These are phyloP conservation scores for Sakesphorus luctuosus DNA, from an alignment of 2,113 vertebrate species.

Conservation along the genomic window DNA sequence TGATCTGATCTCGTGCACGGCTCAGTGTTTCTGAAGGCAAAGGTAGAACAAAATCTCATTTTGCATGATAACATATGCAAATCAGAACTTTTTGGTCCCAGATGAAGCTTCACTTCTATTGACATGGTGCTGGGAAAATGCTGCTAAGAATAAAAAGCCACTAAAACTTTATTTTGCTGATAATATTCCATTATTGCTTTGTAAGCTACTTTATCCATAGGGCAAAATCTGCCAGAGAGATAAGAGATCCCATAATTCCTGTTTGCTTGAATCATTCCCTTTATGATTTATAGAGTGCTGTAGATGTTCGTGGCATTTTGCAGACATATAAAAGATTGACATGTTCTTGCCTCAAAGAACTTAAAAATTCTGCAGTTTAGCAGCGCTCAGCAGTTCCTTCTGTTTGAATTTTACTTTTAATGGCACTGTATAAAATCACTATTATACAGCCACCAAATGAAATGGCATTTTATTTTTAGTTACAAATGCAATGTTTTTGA, in stretches of 20 bases:
- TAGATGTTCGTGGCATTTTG: constrained; percentile 34
- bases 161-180: constrained; percentile 64
- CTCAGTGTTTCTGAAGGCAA: constrained; percentile 62
- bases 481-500: not conserved
- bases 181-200: constrained; percentile 65
- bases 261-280: constrained; percentile 34
- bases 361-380: constrained; percentile 38
- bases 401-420: constrained; percentile 46
- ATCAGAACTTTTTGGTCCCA: constrained; percentile 48
- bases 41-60: constrained; percentile 64
- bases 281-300: constrained; percentile 25
- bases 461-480: constrained; percentile 53
- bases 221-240: constrained; percentile 45
- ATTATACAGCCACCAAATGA: constrained; percentile 33
- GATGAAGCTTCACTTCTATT: constrained; percentile 23
- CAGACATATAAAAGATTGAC: constrained; percentile 65
- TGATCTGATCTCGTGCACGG: constrained; percentile 56
- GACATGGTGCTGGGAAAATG: constrained; percentile 20
- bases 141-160: constrained; percentile 19
- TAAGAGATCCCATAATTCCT: constrained; percentile 47
- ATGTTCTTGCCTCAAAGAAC: constrained; percentile 42
- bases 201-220: constrained; percentile 58
- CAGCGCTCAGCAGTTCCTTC: constrained; percentile 58
- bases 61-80: constrained; percentile 58
- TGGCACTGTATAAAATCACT: constrained; percentile 44